phyloP scores from a whole-genome alignment of 2,113 vertebrate genomes.

The Bufo bufo region DNA sequence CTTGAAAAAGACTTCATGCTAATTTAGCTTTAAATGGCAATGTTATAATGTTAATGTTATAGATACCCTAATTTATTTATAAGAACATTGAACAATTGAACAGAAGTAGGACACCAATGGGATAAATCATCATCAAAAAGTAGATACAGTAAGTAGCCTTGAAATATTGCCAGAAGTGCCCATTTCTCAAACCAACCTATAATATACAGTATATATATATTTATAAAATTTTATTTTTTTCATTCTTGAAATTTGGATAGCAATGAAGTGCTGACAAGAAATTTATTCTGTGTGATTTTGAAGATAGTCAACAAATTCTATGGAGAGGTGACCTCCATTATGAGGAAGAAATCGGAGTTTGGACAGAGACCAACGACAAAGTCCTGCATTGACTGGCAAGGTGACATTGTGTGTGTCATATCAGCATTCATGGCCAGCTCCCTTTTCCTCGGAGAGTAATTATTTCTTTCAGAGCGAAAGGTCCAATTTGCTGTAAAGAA shows the following conservation, averaged over 20 bases:
- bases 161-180: not conserved
- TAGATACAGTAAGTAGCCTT: not conserved
- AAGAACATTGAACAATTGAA: not conserved
- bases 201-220: not conserved
- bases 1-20: not conserved
- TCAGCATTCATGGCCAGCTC: constrained; percentile 82
- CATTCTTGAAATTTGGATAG: constrained; percentile 55
- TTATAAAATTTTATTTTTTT: constrained; percentile 10
- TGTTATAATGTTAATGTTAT: not conserved
- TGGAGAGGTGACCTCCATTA: constrained; percentile 74
- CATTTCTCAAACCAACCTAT: constrained; percentile 58
- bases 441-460: constrained; percentile 84
- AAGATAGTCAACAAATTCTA: constrained; percentile 68
- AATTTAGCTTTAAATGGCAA: not conserved
- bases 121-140: not conserved
- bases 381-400: constrained; percentile 77
- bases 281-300: constrained; percentile 66
- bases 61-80: not conserved
- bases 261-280: constrained; percentile 65
- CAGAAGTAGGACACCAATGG: not conserved
- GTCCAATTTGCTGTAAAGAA: constrained; percentile 88
- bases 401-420: constrained; percentile 90
- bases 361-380: constrained; percentile 66
- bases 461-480: constrained; percentile 87
- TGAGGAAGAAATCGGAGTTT: constrained; percentile 63